Conservation (phyloP, 2,797 vertebrate species). For the Clarias pachynema region DNA sequence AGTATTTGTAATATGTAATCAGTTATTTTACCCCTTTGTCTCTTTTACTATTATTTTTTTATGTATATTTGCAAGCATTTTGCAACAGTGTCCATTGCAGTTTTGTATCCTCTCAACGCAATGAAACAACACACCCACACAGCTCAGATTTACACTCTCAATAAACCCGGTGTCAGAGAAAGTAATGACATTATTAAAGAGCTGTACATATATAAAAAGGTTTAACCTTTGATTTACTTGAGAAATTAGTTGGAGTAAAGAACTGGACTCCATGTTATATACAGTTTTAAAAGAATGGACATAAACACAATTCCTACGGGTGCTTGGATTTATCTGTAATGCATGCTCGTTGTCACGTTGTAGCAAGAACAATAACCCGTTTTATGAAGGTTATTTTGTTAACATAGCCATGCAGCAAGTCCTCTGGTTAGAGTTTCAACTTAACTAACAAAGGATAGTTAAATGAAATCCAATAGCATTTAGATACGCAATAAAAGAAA, state of each 20-base stretch:
- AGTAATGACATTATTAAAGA: constrained; percentile 73
- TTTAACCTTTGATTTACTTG: constrained; percentile 73
- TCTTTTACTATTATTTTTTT: constrained; percentile 17
- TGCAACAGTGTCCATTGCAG: constrained; percentile 40
- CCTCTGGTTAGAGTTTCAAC: not conserved
- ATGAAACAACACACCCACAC: constrained; percentile 58
- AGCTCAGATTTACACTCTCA: constrained; percentile 64
- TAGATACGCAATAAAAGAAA: constrained; percentile 28
- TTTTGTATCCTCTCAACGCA: constrained; percentile 58
- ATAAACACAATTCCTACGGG: constrained; percentile 36
- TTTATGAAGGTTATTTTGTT: not conserved
- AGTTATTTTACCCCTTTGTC: constrained; percentile 59
- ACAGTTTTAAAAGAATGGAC: constrained; percentile 22
- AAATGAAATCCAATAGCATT: constrained; percentile 38
- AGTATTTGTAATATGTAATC: constrained; percentile 22
- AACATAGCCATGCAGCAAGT: not conserved
- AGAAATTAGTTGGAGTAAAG: constrained; percentile 64
- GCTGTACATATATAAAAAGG: constrained; percentile 78
- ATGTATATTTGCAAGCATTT: constrained; percentile 23
- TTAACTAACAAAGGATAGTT: not conserved
- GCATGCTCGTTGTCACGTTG: not conserved
- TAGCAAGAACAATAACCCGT: not conserved
- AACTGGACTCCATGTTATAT: constrained; percentile 60
- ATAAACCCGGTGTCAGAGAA: constrained; percentile 72
- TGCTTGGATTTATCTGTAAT: constrained; percentile 29